phyloP scores from a whole-genome alignment of 2,113 vertebrate genomes.

The Grus americana region DNA sequence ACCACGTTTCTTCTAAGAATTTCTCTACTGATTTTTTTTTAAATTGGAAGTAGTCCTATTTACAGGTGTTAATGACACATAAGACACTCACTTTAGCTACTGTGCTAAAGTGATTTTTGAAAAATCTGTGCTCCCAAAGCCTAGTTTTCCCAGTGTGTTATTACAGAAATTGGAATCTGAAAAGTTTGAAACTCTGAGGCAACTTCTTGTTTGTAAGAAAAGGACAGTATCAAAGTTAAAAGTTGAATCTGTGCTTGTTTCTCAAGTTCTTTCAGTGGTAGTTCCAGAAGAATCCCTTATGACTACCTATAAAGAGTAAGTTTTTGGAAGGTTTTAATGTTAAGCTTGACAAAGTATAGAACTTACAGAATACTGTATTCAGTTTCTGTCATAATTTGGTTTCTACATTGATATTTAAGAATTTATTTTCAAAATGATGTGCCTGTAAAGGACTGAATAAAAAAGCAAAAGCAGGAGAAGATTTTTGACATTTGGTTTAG shows the following conservation, averaged over 20 bases:
- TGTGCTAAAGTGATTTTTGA: neutral
- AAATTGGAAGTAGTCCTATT: neutral
- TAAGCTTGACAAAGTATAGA: neutral
- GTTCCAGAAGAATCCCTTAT: neutral
- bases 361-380: slow-evolving; percentile 12
- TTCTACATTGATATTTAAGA: neutral
- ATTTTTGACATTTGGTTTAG: neutral
- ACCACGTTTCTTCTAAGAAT: neutral
- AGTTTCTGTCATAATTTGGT: slow-evolving; percentile 17
- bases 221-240: neutral
- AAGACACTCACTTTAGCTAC: neutral
- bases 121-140: neutral
- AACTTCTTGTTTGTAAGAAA: neutral
- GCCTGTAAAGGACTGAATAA: neutral
- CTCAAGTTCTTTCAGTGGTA: neutral
- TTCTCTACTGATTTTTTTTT: neutral
- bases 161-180: neutral
- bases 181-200: neutral
- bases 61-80: neutral
- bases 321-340: slow-evolving; percentile 57
- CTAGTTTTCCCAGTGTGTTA: neutral
- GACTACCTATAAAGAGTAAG: neutral
- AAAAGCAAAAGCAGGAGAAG: neutral
- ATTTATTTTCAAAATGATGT: neutral
- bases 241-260: neutral